These are phyloP conservation scores for Heliconius sara DNA, from an alignment of 2,888 invertebrate genomes.

Conservation along the genomic window DNA sequence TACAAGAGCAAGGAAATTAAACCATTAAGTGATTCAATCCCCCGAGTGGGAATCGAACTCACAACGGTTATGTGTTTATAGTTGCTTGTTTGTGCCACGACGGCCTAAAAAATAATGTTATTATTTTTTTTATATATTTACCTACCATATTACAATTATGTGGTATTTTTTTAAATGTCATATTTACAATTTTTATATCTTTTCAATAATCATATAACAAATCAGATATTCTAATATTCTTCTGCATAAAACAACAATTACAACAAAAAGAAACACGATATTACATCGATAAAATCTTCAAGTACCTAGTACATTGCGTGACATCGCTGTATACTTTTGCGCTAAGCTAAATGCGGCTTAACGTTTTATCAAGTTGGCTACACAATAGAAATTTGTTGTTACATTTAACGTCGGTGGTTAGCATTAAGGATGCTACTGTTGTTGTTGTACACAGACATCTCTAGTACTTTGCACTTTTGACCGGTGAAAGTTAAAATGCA, in stretches of 20 bases:
- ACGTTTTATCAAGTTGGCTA: neutral
- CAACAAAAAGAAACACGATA: neutral
- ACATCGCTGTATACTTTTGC: neutral
- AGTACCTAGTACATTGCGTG: constrained; percentile 11
- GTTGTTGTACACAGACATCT: neutral
- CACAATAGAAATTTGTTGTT: constrained; percentile 20
- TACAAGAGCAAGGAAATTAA: no score
- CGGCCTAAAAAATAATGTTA: no score
- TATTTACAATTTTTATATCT: neutral
- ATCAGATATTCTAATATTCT: neutral
- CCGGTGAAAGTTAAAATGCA: no score
- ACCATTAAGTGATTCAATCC: no score
- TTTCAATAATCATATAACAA: neutral
- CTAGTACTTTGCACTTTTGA: neutral
- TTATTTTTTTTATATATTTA: no score
- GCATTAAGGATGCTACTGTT: neutral
- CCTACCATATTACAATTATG: no score
- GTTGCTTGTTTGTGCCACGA: no score
- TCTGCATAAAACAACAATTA: neutral
- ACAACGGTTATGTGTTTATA: no score
- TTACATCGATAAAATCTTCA: constrained; percentile 16
- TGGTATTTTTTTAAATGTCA: neutral
- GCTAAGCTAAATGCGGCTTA: constrained; percentile 17
- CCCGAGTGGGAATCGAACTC: no score
- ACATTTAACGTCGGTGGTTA: neutral